Evolutionary conservation across 2,888 invertebrate species (phyloP), one percentile per base, ranked within the genome.

Genomic region (Stenoptilia bipunctidactyla): DNA sequence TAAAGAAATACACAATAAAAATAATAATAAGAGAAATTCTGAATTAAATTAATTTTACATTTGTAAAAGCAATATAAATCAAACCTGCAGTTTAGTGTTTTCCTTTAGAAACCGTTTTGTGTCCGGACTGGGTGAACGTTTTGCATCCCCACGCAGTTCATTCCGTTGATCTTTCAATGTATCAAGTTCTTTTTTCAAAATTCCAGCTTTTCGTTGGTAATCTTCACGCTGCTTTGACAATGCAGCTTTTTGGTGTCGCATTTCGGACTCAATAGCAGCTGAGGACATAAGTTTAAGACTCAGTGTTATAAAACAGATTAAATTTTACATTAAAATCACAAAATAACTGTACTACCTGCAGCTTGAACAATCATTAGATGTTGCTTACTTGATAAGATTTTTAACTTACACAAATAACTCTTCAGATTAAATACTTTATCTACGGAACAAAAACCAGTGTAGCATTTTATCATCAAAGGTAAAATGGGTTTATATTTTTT

Each of bases 81-180:
- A 85, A 85, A 93, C 94, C 92, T 94, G 94, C 40, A 94, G 73
- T 56, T 92, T 92, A 55, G 91, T 89, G 70, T 94, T 94, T 70
- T 94, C 92, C 61, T 91, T 90, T 43, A 93, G 85, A 61, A 93
- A 92, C 48, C 90, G 87, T 67, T 89, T 90, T 54, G 91, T 91
- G 48, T 93, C 93, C 0, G 92, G 90, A 45, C 91, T 90, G 27
- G 89, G 89, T 4, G 92, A 90, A 8, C 88, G 83, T 46, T 89
- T 88, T 15, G 86, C 77, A 49, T 89, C 88, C 15, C 89, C 88
- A 2, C 89, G 85, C 34, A 94, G 86, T 61, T 93, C 93, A 46
- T 89, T 89, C 45, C 91, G 90, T 61, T 94, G 94, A 39, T 90
- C 89, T 55, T 91, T 90, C 27, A 94, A 73, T 36, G 91, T 89